Base-by-base conservation (phyloP, 2,797 vertebrate species). In the Enteromius radiatus region DNA sequence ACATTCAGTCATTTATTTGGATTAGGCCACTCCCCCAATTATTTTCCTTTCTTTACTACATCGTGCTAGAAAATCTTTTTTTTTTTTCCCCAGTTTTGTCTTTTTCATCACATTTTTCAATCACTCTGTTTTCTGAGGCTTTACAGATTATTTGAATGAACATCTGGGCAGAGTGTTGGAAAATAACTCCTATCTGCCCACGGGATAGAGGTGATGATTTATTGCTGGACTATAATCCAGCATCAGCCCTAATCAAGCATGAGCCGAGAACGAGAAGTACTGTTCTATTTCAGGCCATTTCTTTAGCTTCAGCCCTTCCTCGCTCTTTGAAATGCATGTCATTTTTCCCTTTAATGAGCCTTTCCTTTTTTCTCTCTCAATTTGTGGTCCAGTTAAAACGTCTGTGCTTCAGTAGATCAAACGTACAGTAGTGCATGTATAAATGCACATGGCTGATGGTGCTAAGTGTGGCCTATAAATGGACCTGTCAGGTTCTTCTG, bases 351-450 rank as follows among this genome's bases (percentile, higher is more conserved):
- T 80, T 80, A 76, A 77, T 76, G 36, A 83, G 71, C 33, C 41
- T 28, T 38, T 47, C 5, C 38, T 71, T 75, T 64, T 63, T 76
- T 71, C n/a, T 75, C 63, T 61, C 73, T 23, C 80, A 64, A 17
- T 83, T 56, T 80, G n/a, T 71, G 63, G 31, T 70, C 52, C 70
- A 80, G 75, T 85, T 76, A 80, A 80, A 74, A 65, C 15, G n/a
- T 76, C 65, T 80, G 41, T 80, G 61, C 69, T 85, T 41, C 43
- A 47, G 54, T 33, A 77, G 71, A 83, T 80, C 84, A 86, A 76
- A 80, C 47, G n/a, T n/a, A n/a, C n/a, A n/a, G 15, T 33, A 73
- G 43, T 52, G 36, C 31, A 21, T 47, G 28, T 80, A 38, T 68
- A 56, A 41, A 83, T 56, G 26, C 14, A 23, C 1, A 11, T 23